These are phyloP conservation scores for Peucedramus taeniatus DNA, from an alignment of 2,113 vertebrate genomes.

Conservation along the genomic window DNA sequence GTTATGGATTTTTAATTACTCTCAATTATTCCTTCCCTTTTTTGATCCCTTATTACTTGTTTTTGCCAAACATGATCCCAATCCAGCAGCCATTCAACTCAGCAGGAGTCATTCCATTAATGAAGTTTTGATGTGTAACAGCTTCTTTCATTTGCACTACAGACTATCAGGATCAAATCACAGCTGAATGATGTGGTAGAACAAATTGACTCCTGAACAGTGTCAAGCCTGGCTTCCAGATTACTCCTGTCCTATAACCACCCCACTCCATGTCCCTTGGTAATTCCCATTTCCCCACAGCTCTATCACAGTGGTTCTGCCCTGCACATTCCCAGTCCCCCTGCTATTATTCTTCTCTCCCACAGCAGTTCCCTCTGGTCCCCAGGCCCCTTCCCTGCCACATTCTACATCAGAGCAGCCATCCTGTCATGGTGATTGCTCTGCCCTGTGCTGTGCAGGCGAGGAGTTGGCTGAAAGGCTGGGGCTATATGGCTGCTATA, in stretches of 20 bases:
- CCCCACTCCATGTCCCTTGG: rapidly evolving
- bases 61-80: not conserved
- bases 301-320: not conserved
- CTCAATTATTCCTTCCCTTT: not conserved
- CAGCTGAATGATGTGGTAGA: not conserved
- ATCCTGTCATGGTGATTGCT: not conserved
- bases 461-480: not conserved
- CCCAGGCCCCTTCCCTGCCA: not conserved
- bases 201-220: not conserved
- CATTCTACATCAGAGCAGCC: not conserved
- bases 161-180: not conserved
- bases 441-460: not conserved
- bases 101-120: not conserved
- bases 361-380: not conserved
- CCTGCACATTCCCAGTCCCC: not conserved
- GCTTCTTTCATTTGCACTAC: not conserved
- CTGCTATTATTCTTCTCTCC: not conserved
- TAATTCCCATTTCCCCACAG: not conserved
- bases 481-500: not conserved
- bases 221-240: not conserved
- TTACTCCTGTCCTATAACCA: not conserved
- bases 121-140: slow-evolving; percentile 19
- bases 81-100: not conserved
- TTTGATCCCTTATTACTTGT: not conserved
- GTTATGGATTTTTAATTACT: slow-evolving; percentile 21